These are phyloP conservation scores for Pachypanchax playfairii DNA, from an alignment of 2,113 vertebrate genomes.

Conservation along the genomic window DNA sequence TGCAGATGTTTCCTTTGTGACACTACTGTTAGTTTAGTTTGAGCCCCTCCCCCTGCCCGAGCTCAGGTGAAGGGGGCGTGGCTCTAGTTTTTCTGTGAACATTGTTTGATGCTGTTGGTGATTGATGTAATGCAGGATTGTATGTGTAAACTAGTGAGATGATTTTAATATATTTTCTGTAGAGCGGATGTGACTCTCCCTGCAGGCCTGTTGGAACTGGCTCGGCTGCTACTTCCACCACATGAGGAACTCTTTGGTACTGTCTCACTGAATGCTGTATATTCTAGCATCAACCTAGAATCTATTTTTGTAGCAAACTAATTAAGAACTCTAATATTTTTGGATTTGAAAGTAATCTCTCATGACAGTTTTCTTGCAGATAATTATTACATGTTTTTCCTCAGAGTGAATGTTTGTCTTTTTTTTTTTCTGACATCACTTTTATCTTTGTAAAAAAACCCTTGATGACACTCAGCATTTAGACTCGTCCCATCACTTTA, in stretches of 20 bases:
- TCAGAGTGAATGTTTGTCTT: slow-evolving; percentile 41
- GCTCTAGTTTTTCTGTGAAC: slow-evolving; percentile 45
- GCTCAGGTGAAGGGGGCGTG: no score
- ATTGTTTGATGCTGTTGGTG: slow-evolving; percentile 67
- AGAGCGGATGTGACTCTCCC: slow-evolving; percentile 75
- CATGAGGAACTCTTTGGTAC: slow-evolving; percentile 83
- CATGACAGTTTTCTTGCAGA: slow-evolving; percentile 77
- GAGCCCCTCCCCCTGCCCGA: no score
- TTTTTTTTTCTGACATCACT: no score
- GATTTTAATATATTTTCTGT: slow-evolving; percentile 68
- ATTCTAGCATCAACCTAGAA: slow-evolving; percentile 76
- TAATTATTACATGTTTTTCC: slow-evolving; percentile 68
- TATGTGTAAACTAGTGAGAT: slow-evolving; percentile 82
- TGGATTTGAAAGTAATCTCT: slow-evolving; percentile 73
- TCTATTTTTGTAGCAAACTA: slow-evolving; percentile 84
- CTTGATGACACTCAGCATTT: no score
- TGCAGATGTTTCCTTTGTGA: no score
- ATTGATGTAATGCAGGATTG: slow-evolving; percentile 79
- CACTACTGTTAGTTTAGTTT: no score
- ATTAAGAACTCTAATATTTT: slow-evolving; percentile 72
- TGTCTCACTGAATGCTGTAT: slow-evolving; percentile 76
- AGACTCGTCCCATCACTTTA: no score
- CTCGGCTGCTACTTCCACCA: slow-evolving; percentile 84
- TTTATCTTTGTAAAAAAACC: no score
- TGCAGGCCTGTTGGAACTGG: slow-evolving; percentile 77